These are phyloP conservation scores for Amphipyra tragopoginis DNA, from an alignment of 2,888 invertebrate genomes.

Conservation along the genomic window DNA sequence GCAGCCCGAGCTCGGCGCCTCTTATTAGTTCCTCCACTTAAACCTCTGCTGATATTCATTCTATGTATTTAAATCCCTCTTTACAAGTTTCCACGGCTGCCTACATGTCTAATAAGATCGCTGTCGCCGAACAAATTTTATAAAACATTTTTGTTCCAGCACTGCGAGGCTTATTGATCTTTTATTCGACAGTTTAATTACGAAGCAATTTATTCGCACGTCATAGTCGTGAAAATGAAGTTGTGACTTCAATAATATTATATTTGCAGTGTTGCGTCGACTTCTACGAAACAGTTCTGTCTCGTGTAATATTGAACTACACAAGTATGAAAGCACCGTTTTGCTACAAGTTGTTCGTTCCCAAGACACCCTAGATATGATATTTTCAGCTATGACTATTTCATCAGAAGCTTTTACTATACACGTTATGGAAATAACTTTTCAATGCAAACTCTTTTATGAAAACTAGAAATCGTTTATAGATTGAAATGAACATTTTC, in stretches of 20 bases:
- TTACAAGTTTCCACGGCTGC: constrained; percentile 15
- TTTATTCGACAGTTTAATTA: neutral
- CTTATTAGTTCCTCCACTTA: constrained; percentile 48
- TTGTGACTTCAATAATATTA: neutral
- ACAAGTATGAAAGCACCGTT: neutral
- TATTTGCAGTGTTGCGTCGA: neutral
- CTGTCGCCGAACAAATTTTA: constrained; percentile 1
- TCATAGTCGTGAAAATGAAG: neutral
- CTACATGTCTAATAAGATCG: constrained; percentile 3
- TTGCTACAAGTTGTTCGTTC: neutral
- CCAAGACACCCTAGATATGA: neutral
- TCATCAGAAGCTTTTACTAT: neutral
- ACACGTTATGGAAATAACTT: neutral
- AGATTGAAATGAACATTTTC: neutral
- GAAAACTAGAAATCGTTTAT: neutral
- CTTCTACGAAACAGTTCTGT: neutral
- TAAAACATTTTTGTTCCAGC: neutral
- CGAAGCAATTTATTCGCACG: neutral
- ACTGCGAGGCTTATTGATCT: neutral
- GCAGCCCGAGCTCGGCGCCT: constrained; percentile 10
- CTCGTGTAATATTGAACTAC: neutral
- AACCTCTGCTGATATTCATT: constrained; percentile 42
- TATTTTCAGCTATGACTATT: neutral
- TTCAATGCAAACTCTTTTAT: neutral
- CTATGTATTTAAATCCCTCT: constrained; percentile 32